Evolutionary conservation across 2,888 invertebrate genomes (phyloP), one percentile per base, ranked within the genome.

Genomic region (Drosophila kanekoi): DNA sequence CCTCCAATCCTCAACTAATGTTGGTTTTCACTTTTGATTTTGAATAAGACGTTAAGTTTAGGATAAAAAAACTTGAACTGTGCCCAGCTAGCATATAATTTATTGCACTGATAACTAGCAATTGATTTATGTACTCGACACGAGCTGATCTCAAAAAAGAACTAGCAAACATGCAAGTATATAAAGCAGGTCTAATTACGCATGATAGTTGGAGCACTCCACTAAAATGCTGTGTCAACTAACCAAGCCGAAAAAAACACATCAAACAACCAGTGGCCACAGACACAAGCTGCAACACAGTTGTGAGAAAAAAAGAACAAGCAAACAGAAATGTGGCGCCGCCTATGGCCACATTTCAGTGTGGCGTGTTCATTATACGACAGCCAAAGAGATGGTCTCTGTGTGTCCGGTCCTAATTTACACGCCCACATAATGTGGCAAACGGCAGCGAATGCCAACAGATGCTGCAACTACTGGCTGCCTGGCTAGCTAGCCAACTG

Each of bases 321-420:
- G 32, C 13, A 13, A 60, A 23, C 20, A 59, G 53, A 51, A 41
- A 23, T 68, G 59, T 48, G 74, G 51, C 74, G 53, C 60, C 65
- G 59, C 48, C 66, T 57, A 44, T 35, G 72, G 40, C 41, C 56
- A 37, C 57, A 58, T 56, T 51, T 64, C 53, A 73, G 58, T 63
- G 63, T 62, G 59, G 53, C 68, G 59, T 83, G 78, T 80, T 73
- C 81, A 80, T 80, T 77, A 80, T 73, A 54, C 52, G 56, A 41
- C 58, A 65, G 35, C 59, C 49, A 70, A 59, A 56, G 51, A 63
- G 35, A 41, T 48, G 4, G 23, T 3, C 44, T 35, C 23, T 47
- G 18, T 38, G 45, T 43, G 41, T 56, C 66, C 73, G 64, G 69
- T 53, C 64, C 82, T 85, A 81, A 85, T 81, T 85, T 80, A 53